These are phyloP conservation scores for Cydia amplana DNA, from an alignment of 1,140 invertebrate genomes.

Conservation along the genomic window DNA sequence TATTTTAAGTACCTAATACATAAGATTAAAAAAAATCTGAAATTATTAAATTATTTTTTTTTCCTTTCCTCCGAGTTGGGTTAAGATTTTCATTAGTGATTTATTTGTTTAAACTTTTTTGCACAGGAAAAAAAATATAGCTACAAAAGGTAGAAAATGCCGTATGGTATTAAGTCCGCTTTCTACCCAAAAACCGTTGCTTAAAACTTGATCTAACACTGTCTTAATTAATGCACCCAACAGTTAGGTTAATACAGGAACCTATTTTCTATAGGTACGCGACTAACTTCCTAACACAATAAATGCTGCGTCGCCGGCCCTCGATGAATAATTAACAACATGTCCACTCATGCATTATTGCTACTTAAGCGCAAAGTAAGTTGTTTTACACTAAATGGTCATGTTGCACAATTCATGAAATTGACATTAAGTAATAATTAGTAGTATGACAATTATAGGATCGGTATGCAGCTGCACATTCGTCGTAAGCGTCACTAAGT, in stretches of 20 bases:
- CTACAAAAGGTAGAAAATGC: too few relatives aligned
- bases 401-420: not conserved
- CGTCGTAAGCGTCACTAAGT: not conserved
- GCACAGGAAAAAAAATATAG: too few relatives aligned
- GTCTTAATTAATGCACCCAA: not conserved
- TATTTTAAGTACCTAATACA: too few relatives aligned
- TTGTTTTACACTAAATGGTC: not conserved
- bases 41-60: too few relatives aligned
- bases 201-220: too few relatives aligned
- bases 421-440: not conserved
- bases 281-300: not conserved
- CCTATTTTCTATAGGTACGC: not conserved
- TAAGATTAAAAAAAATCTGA: too few relatives aligned
- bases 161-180: too few relatives aligned
- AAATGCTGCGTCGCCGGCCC: not conserved
- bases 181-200: too few relatives aligned
- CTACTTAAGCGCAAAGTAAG: not conserved
- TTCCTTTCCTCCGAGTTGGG: too few relatives aligned
- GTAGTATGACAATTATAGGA: not conserved
- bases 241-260: not conserved
- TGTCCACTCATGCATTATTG: conserved; percentile 1
- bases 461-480: not conserved
- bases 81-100: too few relatives aligned
- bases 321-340: not conserved
- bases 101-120: too few relatives aligned